Base-by-base conservation (phyloP, 2,888 invertebrate species). In the Hyposoter dolosus region DNA sequence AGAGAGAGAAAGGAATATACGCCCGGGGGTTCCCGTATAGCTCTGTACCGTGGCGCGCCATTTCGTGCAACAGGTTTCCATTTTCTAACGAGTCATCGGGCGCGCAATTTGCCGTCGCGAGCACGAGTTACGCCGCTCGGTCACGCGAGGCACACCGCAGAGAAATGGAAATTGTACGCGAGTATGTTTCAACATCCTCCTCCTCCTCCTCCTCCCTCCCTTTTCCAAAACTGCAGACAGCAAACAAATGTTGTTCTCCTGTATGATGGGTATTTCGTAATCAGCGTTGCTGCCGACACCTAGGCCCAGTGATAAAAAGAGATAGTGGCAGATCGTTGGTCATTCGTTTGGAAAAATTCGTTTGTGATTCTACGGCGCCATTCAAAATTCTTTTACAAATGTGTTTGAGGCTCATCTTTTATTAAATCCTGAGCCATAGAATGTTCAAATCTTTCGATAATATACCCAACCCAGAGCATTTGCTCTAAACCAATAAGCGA, bases 61-160 rank as follows among this genome's bases (percentile, higher is more conserved):
- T 86, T 86, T 86, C 79, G 87, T 76, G 87, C 87, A 87, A 87
- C 87, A 87, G 87, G 87, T 87, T 87, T 87, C 84, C 87, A 87
- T 84, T 87, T 84, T 84, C 84, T 84, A 87, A 87, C 87, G 87
- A 87, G 87, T 87, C 87, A 87, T 87, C 87, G 87, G 81, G 86
- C 86, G 86, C 69, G 83, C 83, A 86, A 86, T 83, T 86, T 86
- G 86, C 81, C 83, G 72, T 78, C 80, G 77, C 83, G 74, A 68
- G 83, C 80, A 83, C 76, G 85, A 86, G 83, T 86, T 83, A 86
- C 83, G 77, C 81, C 74, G 74, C 80, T 83, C 86, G 86, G 86
- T 86, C 86, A 86, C 86, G 86, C 86, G 83, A 83, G 53, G 81
- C 80, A 53, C 60, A 83, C 78, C 81, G 81, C 83, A 74, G 80